Evolutionary conservation across 1,140 invertebrate species (phyloP).

Genomic region (Calephelis nemesis): DNA sequence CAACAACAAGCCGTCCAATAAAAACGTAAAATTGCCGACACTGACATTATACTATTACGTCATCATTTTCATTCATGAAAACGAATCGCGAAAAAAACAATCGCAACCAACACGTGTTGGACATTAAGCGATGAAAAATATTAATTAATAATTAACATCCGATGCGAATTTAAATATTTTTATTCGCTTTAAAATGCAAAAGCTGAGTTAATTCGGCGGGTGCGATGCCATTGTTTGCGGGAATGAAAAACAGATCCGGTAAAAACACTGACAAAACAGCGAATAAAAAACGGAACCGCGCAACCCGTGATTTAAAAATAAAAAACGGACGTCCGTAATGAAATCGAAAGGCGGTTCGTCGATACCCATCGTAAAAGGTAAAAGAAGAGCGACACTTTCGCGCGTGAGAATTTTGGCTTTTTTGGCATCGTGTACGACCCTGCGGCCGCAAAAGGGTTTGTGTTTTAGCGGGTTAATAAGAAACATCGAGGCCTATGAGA

Average conservation of each 20-base stretch:
- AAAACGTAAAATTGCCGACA: conserved; percentile 76
- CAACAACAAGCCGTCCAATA: conserved; percentile 71
- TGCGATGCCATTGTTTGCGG: conserved; percentile 76
- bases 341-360: conserved; percentile 78
- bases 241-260: conserved; percentile 64
- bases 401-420: conserved; percentile 75
- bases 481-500: conserved; percentile 32
- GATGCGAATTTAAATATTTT: conserved; percentile 76
- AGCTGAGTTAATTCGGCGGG: conserved; percentile 75
- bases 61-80: conserved; percentile 76
- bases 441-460: conserved; percentile 43
- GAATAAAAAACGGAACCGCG: conserved; percentile 61
- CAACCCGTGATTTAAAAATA: conserved; percentile 77
- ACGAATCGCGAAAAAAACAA: conserved; percentile 72
- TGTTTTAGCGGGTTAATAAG: conserved; percentile 58
- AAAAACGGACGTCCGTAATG: conserved; percentile 76
- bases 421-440: conserved; percentile 53
- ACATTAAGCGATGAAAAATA: conserved; percentile 72
- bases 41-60: conserved; percentile 78
- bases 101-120: conserved; percentile 73
- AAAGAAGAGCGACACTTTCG: conserved; percentile 73
- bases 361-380: conserved; percentile 76
- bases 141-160: conserved; percentile 77
- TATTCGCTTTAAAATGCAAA: conserved; percentile 73
- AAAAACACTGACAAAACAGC: conserved; percentile 66